Conservation (phyloP, 2,888 invertebrate genomes). For the Ochropleura plecta region DNA sequence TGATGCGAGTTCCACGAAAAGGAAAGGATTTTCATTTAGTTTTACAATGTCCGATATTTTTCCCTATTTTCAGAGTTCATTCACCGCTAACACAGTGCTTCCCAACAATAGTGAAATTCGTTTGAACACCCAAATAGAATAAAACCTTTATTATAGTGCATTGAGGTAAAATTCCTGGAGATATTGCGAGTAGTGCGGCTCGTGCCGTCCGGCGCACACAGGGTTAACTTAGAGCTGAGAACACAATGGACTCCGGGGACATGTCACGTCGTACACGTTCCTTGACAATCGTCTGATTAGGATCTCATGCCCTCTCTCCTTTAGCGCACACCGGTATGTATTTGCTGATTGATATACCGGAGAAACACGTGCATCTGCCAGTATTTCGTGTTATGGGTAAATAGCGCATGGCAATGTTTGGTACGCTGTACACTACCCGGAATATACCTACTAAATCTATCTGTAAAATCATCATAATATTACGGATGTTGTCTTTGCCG, state of each 20-base stretch:
- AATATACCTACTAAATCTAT: slow-evolving; percentile 10
- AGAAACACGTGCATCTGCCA: slow-evolving; percentile 35
- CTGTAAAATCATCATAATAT: background rate
- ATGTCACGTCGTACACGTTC: slow-evolving; percentile 71
- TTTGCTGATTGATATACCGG: slow-evolving; percentile 64
- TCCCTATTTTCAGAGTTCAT: slow-evolving; percentile 3
- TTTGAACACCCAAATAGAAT: slow-evolving; percentile 48
- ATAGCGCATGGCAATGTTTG: background rate
- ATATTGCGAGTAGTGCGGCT: slow-evolving; percentile 59
- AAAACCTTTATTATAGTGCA: slow-evolving; percentile 60
- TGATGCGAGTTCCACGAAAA: background rate
- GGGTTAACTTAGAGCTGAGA: slow-evolving; percentile 59
- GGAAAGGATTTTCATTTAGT: background rate
- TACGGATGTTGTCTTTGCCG: background rate
- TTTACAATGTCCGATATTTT: background rate
- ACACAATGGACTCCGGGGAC: slow-evolving; percentile 68
- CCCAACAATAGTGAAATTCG: slow-evolving; percentile 48
- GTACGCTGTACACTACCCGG: background rate
- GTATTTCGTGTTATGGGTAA: slow-evolving; percentile 24
- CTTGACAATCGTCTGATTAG: slow-evolving; percentile 76
- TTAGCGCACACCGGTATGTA: slow-evolving; percentile 56
- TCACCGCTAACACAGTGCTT: slow-evolving; percentile 18
- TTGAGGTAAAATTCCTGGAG: slow-evolving; percentile 61
- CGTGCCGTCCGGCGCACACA: slow-evolving; percentile 51
- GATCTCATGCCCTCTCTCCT: slow-evolving; percentile 70